Base-by-base conservation (phyloP, 35 echinoderm and acorn worm species). In the Apostichopus californicus region DNA sequence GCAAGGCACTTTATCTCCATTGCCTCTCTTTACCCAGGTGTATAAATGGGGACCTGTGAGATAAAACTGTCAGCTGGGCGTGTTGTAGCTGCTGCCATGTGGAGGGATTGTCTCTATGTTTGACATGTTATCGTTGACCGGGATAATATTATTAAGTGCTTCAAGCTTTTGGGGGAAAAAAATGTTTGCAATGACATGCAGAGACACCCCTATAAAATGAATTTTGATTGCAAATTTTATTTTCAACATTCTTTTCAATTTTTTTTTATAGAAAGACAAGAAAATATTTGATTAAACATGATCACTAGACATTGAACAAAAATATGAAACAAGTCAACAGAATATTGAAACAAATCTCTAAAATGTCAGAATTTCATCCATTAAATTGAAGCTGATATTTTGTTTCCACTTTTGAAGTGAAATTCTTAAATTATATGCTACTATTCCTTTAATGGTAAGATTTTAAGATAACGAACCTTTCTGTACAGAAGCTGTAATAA, bases 251-350 rank as follows among this genome's bases (percentile, higher is more conserved):
- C 34, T 46, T 46, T 46, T 46, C 34, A 46, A 46, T 46, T 46
- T 68, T 68, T 68, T 68, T 68, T 68, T 68, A 18, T 68, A 68
- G 64, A 68, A 68, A 68, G 64, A 68, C 64, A 68, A 68, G 64
- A 14, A 68, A 68, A 11, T 68, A 9, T 68, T 68, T 68, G 18
- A 68, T 68, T 68, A 68, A 68, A 68, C 64, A 68, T 8, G 18
- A 68, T 68, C 64, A 68, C 64, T 0, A 68, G 18, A 68, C 64
- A 68, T 68, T 68, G 64, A 68, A 11, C 64, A 68, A 68, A 14
- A 46, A 46, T 46, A 46, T 46, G 2, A 46, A 46, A 46, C 34
- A 46, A 46, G 34, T 46, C 34, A 46, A 46, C 34, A 46, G 34
- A 46, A 46, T 46, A 46, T 46, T 46, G 34, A 46, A 3, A 46